A percentile compares a stretch with the other conserved stretches of the same genome.
Evolutionary conservation across 2,888 invertebrate genomes (phyloP).

Genomic region (Drosophila infuscata): DNA sequence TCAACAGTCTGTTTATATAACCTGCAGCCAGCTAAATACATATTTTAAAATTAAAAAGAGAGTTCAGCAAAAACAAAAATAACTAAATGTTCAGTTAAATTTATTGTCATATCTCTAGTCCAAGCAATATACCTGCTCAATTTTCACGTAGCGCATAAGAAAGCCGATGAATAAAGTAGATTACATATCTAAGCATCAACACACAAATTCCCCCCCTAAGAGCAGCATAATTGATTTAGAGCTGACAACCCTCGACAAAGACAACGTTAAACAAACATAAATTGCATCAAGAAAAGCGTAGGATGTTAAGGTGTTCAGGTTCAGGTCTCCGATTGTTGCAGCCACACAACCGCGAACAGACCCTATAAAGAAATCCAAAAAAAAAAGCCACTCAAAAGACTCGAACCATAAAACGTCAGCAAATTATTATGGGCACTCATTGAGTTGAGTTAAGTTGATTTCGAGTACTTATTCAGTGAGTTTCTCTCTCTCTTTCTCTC

Average conservation of each 20-base stretch:
- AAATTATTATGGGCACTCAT: constrained; percentile 32
- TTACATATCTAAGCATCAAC: constrained; percentile 49
- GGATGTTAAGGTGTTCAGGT: constrained; percentile 46
- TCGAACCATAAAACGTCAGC: constrained; percentile 43
- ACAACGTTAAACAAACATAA: constrained; percentile 41
- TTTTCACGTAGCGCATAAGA: constrained; percentile 45
- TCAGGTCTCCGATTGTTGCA: constrained; percentile 38
- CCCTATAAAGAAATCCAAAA: constrained; percentile 11
- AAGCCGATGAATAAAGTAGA: constrained; percentile 43
- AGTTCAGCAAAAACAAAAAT: not conserved
- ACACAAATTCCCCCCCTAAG: constrained; percentile 34
- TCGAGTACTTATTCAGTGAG: constrained; percentile 26
- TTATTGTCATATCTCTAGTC: not conserved
- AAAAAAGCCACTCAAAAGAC: constrained; percentile 23
- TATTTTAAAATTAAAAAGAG: not conserved
- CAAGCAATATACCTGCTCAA: constrained; percentile 32
- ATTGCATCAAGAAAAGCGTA: constrained; percentile 69
- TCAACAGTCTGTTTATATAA: not conserved
- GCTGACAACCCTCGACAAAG: constrained; percentile 51
- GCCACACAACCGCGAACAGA: constrained; percentile 19
- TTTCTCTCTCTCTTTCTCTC: constrained; percentile 7
- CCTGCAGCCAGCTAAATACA: not conserved
- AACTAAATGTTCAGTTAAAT: not conserved
- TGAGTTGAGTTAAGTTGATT: constrained; percentile 31
- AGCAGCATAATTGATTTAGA: constrained; percentile 68